These are phyloP conservation scores for Herpailurus yagouaroundi DNA, from an alignment of 2,113 vertebrate species.

Conservation along the genomic window DNA sequence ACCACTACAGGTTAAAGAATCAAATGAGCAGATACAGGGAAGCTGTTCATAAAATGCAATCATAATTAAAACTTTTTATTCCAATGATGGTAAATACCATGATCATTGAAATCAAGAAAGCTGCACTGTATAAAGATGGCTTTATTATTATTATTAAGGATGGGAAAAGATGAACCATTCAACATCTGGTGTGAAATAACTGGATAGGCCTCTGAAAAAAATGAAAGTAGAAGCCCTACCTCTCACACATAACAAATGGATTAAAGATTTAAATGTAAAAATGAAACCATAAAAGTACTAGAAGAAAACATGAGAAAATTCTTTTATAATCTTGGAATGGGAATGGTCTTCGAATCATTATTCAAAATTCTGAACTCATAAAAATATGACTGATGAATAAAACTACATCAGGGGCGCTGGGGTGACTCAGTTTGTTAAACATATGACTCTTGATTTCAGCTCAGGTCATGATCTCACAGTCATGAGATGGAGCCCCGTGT, in stretches of 20 bases:
- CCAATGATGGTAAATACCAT: neutral
- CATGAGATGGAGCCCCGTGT: too few species aligned
- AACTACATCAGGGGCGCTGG: neutral
- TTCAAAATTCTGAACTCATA: conserved; percentile 8
- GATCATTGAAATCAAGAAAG: neutral
- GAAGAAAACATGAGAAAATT: neutral
- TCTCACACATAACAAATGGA: neutral
- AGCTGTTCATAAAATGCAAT: neutral
- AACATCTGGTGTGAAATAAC: neutral
- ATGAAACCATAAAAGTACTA: neutral
- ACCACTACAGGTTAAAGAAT: neutral
- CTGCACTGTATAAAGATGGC: neutral
- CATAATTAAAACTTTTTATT: neutral
- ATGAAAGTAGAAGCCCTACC: neutral
- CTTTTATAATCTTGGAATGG: neutral
- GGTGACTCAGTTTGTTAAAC: too few species aligned
- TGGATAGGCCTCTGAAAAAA: neutral
- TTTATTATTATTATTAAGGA: neutral
- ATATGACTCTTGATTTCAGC: too few species aligned
- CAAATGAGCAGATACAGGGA: neutral
- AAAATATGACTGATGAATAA: neutral
- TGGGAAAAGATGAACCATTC: neutral
- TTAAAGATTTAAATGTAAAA: neutral
- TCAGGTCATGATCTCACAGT: too few species aligned
- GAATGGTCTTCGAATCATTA: neutral